Percentiles rank a stretch among this genome's conserved stretches.
Evolutionary conservation across 2,113 vertebrate genomes (phyloP).

Genomic region (Rafetus swinhoei): DNA sequence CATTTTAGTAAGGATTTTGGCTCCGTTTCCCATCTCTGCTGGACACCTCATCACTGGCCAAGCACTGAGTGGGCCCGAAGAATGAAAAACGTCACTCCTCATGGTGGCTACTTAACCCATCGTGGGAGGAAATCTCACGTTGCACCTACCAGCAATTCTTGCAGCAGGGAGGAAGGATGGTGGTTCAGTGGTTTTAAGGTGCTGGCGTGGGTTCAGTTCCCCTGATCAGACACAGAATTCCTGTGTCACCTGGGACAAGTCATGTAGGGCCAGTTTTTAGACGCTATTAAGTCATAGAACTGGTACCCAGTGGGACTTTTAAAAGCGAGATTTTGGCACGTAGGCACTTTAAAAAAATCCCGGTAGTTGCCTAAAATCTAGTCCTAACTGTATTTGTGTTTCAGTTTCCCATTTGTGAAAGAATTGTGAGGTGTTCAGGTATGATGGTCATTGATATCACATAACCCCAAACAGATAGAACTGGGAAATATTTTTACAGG

Average conservation of each 20-base stretch:
- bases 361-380: not conserved
- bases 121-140: not conserved
- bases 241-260: not conserved
- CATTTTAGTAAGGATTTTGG: fast-evolving
- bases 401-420: not conserved
- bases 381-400: not conserved
- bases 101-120: not conserved
- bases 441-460: not conserved
- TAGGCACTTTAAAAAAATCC: not conserved
- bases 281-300: not conserved
- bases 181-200: not conserved
- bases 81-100: fast-evolving
- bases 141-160: not conserved
- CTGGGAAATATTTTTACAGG: not conserved
- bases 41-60: not conserved
- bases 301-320: not conserved
- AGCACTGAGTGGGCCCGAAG: not conserved
- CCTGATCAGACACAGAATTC: not conserved
- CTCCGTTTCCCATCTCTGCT: not conserved
- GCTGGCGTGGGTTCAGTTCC: fast-evolving
- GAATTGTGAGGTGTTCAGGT: not conserved
- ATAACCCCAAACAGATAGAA: not conserved
- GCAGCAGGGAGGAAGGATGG: not conserved
- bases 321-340: not conserved
- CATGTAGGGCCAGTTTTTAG: not conserved